Evolutionary conservation across 2,888 invertebrate genomes (phyloP).

Genomic region (Agriotes lineatus): DNA sequence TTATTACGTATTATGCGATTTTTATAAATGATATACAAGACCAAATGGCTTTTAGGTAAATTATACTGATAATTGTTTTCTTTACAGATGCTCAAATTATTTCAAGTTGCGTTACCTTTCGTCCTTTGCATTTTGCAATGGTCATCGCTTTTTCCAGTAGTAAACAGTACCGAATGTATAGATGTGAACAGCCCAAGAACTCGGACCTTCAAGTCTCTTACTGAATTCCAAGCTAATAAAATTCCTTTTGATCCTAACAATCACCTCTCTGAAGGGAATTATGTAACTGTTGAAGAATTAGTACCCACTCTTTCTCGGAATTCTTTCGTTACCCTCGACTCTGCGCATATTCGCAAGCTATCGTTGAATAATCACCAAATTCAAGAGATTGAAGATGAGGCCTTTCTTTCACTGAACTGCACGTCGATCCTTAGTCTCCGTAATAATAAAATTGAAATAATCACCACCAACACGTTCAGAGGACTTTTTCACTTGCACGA

Average conservation of each 20-base stretch:
- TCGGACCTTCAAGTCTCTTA: constrained; percentile 51
- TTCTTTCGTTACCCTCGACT: constrained; percentile 53
- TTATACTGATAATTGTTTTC: constrained; percentile 2
- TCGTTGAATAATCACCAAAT: constrained; percentile 53
- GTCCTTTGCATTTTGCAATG: constrained; percentile 5
- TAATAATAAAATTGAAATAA: constrained; percentile 51
- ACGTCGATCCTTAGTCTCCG: constrained; percentile 53
- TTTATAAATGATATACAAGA: no score
- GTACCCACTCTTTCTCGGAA: constrained; percentile 50
- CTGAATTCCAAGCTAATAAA: constrained; percentile 54
- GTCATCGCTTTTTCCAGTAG: background rate
- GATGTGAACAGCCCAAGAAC: constrained; percentile 24
- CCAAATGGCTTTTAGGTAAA: background rate
- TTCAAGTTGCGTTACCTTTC: background rate
- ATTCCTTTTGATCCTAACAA: constrained; percentile 50
- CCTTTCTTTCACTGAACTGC: constrained; percentile 56
- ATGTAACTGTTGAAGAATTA: constrained; percentile 42
- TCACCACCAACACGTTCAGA: constrained; percentile 47
- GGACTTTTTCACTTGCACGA: constrained; percentile 43
- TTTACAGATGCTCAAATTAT: constrained; percentile 17
- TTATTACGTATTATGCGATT: no score
- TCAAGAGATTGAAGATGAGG: constrained; percentile 50
- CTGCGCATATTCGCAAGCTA: constrained; percentile 52
- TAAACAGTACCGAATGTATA: constrained; percentile 36
- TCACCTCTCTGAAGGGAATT: constrained; percentile 50